phyloP scores from a whole-genome alignment of 2,888 invertebrate genomes.

The Calephelis perditalis region DNA sequence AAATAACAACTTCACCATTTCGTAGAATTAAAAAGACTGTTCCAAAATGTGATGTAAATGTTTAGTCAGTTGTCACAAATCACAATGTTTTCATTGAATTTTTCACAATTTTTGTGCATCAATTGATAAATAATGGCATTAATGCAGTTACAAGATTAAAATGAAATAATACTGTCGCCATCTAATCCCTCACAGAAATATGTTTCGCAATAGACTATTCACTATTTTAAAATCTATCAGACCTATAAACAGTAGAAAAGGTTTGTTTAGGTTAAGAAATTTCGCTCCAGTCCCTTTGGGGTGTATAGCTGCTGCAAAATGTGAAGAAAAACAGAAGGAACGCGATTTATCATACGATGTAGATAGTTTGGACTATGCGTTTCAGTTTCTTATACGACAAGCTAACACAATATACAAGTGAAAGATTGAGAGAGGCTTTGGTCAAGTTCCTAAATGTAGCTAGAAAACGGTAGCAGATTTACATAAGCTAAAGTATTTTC shows the following conservation, averaged over 20 bases:
- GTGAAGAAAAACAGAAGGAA: conserved; percentile 45
- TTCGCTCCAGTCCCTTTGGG: conserved; percentile 44
- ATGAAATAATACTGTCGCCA: background rate
- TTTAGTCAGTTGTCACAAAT: no score
- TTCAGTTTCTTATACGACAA: conserved; percentile 71
- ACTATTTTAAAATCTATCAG: conserved; percentile 40
- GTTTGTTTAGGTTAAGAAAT: conserved; percentile 40
- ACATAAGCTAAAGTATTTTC: no score
- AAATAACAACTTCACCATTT: no score
- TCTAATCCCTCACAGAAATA: conserved; percentile 23
- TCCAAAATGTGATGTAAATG: no score
- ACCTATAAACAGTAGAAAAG: conserved; percentile 36
- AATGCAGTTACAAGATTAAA: background rate
- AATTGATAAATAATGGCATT: no score
- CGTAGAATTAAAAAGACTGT: no score
- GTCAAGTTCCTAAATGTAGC: no score
- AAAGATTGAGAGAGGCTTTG: no score
- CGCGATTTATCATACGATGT: conserved; percentile 41
- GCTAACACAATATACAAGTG: conserved; percentile 50
- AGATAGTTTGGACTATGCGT: conserved; percentile 66
- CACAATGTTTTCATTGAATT: no score
- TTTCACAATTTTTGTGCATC: no score
- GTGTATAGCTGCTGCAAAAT: conserved; percentile 45
- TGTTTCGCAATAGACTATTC: conserved; percentile 52
- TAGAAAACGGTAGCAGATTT: no score